A percentile compares a stretch with the other conserved stretches of the same genome.
These are phyloP conservation scores for Oreochromis mossambicus DNA, from an alignment of 2,797 vertebrate species.

Conservation along the genomic window DNA sequence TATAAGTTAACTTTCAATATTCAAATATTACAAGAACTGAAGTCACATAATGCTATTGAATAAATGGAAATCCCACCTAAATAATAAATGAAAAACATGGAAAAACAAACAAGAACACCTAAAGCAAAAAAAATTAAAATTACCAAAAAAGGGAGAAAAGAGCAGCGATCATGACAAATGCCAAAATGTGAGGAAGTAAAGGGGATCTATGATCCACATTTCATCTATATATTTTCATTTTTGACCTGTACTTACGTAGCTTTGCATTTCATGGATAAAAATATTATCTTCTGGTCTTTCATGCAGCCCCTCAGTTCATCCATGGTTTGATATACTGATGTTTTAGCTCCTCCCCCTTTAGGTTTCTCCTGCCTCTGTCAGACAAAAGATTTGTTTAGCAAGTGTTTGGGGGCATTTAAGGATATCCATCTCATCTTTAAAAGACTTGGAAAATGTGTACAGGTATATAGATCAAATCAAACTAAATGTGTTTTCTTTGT, in stretches of 20 bases:
- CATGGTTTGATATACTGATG: neutral
- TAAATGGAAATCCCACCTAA: neutral
- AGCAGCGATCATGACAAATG: neutral
- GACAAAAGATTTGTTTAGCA: neutral
- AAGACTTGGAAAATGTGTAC: neutral
- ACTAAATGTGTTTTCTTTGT: neutral
- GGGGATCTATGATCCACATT: neutral
- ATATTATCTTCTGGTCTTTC: neutral
- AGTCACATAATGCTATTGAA: neutral
- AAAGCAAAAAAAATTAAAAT: neutral
- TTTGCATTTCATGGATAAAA: neutral
- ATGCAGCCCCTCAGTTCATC: neutral
- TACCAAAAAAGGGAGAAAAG: neutral
- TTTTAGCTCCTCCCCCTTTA: neutral
- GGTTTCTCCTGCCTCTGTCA: neutral
- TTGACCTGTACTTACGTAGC: neutral
- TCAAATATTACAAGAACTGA: neutral
- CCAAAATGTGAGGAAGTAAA: neutral
- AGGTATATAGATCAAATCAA: neutral
- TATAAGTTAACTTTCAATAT: neutral
- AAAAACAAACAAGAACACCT: neutral
- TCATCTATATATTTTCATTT: neutral
- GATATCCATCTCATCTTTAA: neutral
- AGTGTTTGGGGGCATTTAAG: neutral
- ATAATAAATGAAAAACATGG: neutral